Conservation (phyloP, 2,797 vertebrate species). For the Bradypodion pumilum region DNA sequence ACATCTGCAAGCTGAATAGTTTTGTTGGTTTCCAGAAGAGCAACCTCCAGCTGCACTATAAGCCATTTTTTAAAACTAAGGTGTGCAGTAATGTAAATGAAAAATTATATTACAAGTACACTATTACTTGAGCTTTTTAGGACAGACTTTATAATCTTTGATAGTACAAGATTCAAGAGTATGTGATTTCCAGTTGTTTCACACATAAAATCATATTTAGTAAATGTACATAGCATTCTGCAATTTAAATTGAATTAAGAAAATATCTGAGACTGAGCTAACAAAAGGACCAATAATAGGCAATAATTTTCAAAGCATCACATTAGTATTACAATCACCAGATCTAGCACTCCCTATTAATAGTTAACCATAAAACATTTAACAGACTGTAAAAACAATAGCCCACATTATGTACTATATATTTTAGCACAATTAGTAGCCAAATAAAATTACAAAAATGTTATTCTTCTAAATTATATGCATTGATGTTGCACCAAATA, state of each 20-base stretch:
- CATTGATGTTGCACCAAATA: constrained; percentile 3
- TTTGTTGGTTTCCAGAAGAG: not conserved
- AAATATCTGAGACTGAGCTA: not conserved
- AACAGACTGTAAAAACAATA: constrained; percentile 25
- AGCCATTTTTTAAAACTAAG: not conserved
- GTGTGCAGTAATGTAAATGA: not conserved
- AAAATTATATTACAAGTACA: not conserved
- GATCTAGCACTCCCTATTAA: constrained; percentile 45
- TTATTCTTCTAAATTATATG: not conserved
- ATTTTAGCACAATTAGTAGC: constrained; percentile 36
- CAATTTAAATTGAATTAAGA: not conserved
- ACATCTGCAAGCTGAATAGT: not conserved
- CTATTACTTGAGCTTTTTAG: not conserved
- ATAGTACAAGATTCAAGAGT: not conserved
- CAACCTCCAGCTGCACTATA: not conserved
- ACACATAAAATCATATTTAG: not conserved
- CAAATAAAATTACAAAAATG: constrained; percentile 37
- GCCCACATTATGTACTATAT: constrained; percentile 5
- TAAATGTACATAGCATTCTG: not conserved
- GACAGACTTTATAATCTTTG: not conserved
- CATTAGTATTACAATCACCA: constrained; percentile 28
- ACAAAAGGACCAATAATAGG: constrained; percentile 23
- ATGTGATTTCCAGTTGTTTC: not conserved
- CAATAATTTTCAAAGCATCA: constrained; percentile 39
- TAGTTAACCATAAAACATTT: constrained; percentile 41